These are phyloP conservation scores for Mycalesis mineus DNA, from an alignment of 2,888 invertebrate genomes.

Conservation along the genomic window DNA sequence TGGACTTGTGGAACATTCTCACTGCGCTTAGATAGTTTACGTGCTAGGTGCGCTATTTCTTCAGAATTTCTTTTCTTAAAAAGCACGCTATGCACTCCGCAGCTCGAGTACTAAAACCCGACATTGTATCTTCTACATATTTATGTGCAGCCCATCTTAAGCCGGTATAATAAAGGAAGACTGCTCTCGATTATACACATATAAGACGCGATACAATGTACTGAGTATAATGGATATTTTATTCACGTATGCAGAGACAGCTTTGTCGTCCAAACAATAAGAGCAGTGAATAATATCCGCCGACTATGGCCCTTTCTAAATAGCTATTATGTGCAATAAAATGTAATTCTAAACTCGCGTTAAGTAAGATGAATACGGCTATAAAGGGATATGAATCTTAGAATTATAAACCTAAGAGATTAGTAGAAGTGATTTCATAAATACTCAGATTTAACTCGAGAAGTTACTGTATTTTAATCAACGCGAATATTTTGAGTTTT, in stretches of 20 bases:
- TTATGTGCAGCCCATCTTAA: constrained; percentile 4
- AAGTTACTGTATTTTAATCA: not conserved
- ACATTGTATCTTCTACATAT: constrained; percentile 15
- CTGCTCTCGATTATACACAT: constrained; percentile 6
- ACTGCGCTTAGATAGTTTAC: too few species aligned
- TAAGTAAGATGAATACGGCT: not conserved
- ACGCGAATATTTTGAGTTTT: not conserved
- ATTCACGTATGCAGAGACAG: constrained; percentile 15
- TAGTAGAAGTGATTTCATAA: not conserved
- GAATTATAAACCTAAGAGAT: not conserved
- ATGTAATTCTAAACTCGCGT: not conserved
- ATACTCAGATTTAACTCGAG: too few species aligned
- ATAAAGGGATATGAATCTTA: not conserved
- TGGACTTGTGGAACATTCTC: too few species aligned
- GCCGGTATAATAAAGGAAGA: constrained; percentile 3
- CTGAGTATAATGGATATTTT: constrained; percentile 22
- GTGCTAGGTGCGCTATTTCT: not conserved
- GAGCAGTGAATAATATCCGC: not conserved
- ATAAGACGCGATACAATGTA: constrained; percentile 3
- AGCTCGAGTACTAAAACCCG: constrained; percentile 4
- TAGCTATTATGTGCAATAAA: not conserved
- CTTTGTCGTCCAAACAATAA: not conserved
- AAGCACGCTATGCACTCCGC: not conserved
- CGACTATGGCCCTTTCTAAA: not conserved
- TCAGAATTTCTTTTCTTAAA: not conserved